Base-by-base conservation (phyloP, 1,140 invertebrate species). In the Psilanteris sp. region DNA sequence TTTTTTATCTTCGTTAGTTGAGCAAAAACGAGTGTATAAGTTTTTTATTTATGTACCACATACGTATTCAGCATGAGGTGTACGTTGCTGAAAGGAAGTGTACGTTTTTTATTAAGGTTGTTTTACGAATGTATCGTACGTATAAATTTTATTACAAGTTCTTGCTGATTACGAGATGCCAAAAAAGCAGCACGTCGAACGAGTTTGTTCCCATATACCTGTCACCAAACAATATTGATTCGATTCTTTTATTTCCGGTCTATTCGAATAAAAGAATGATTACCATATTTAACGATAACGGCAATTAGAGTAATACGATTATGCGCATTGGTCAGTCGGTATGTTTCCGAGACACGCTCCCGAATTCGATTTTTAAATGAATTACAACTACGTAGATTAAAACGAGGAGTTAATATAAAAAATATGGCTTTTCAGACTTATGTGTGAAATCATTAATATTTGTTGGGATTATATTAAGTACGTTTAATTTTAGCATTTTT, bases 401-500 rank as follows among this genome's bases (percentile, higher is more conserved):
- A n/a, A n/a, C n/a, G n/a, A n/a, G n/a, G n/a, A n/a, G n/a, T n/a
- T n/a, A n/a, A n/a, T n/a, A n/a, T n/a, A n/a, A n/a, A n/a, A n/a
- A n/a, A n/a, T n/a, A 76, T 76, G 71, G 68, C 75, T 79, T 73
- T 77, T 80, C 74, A 61, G 54, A 70, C 22, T 59, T 70, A 68
- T 70, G 59, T 70, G 73, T 76, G 66, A 68, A 68, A 66, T 66
- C 52, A 70, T 54, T 76, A 29, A 75, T 75, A 68, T 57, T 75
- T 68, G 55, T 75, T 68, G 26, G 62, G 50, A 61, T 75, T 75
- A 64, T 26, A 75, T 83, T 82, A 46, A 75, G 77, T 83, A 82
- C 67, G 55, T 83, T 81, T 84, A 64, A 81, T 87, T 84, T 79
- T 72, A 86, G 84, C 85, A 80, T 86, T 87, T 86, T 88, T 79